Conservation (phyloP, 2,113 vertebrate species). For the Pelvicachromis taeniatus region DNA sequence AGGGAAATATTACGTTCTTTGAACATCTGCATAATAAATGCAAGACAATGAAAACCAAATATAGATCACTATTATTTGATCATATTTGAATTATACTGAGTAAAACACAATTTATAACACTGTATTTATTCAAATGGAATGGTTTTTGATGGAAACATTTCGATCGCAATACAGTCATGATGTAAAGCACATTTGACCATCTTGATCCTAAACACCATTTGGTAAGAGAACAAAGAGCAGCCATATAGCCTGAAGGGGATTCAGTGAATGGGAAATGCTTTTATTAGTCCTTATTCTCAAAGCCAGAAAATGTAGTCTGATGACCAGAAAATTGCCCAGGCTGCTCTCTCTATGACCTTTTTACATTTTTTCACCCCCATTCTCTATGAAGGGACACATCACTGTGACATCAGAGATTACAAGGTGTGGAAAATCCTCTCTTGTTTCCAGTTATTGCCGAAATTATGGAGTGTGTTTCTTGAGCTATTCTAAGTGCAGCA, state of each 20-base stretch:
- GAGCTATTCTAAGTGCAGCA: background rate
- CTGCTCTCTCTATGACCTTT: slow-evolving; percentile 28
- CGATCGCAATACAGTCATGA: background rate
- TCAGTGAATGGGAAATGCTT: background rate
- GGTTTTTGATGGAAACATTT: background rate
- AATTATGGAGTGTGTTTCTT: background rate
- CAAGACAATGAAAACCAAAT: background rate
- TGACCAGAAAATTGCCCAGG: slow-evolving; percentile 23
- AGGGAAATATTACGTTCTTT: background rate
- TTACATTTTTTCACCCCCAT: slow-evolving; percentile 1
- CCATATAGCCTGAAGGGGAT: slow-evolving; percentile 9
- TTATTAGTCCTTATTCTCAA: slow-evolving; percentile 4
- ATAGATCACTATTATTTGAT: background rate
- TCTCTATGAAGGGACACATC: background rate
- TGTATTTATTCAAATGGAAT: background rate
- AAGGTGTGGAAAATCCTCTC: slow-evolving; percentile 5
- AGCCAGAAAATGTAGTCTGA: slow-evolving; percentile 8
- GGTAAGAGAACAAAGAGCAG: slow-evolving; percentile 16
- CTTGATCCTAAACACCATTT: slow-evolving; percentile 7
- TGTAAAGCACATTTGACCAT: background rate
- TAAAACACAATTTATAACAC: background rate
- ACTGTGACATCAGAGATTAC: slow-evolving; percentile 26
- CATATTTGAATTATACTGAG: background rate
- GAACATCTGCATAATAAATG: background rate
- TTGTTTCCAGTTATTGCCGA: slow-evolving; percentile 13